A percentile compares a stretch with the other conserved stretches of the same genome.
These are phyloP conservation scores for Actinemys pallida DNA, from an alignment of 2,113 vertebrate genomes.

Conservation along the genomic window DNA sequence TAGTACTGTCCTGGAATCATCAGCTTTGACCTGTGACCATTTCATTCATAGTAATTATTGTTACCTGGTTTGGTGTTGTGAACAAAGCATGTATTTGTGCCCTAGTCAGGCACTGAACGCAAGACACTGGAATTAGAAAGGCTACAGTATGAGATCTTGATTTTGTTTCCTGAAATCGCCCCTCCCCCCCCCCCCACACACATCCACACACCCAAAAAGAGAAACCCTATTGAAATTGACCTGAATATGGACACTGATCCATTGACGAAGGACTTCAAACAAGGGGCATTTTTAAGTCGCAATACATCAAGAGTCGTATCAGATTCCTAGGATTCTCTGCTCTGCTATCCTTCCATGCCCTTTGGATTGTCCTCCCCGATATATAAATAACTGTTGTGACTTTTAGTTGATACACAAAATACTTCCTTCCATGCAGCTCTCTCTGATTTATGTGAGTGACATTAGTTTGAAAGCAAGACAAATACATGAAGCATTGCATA, in stretches of 20 bases:
- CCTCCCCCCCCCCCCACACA: too few relatives aligned
- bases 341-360: not conserved
- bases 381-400: not conserved
- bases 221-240: not conserved
- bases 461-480: not conserved
- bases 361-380: not conserved
- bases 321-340: not conserved
- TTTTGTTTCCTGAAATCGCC: not conserved
- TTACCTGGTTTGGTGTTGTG: not conserved
- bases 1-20: not conserved
- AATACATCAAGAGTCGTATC: not conserved
- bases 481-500: not conserved
- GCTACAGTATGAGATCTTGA: not conserved
- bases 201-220: not conserved
- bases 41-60: not conserved
- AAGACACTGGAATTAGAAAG: not conserved
- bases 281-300: not conserved
- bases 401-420: not conserved
- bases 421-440: not conserved
- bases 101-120: not conserved
- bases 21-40: not conserved
- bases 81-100: not conserved
- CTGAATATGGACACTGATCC: not conserved
- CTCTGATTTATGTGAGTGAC: not conserved
- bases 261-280: fast-evolving